A percentile compares a stretch with the other conserved stretches of the same genome.
These are phyloP conservation scores for Odocoileus hemionus DNA, from an alignment of 2,113 vertebrate genomes.

Conservation along the genomic window DNA sequence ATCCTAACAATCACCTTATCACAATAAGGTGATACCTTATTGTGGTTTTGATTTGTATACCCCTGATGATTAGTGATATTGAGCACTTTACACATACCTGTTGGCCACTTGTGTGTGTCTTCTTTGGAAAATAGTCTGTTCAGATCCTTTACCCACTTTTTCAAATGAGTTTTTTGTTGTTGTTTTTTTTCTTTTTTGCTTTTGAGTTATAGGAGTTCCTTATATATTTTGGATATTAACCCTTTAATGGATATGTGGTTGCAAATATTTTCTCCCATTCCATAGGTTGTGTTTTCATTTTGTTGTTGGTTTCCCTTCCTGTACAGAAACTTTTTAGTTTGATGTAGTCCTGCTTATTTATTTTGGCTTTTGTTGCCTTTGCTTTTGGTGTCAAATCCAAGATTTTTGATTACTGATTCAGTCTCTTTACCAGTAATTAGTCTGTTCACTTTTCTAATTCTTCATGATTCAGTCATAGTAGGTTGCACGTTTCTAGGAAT, in stretches of 20 bases:
- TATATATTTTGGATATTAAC: neutral
- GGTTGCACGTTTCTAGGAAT: neutral
- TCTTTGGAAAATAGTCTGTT: neutral
- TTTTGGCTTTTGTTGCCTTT: neutral
- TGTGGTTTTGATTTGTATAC: neutral
- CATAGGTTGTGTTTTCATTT: neutral
- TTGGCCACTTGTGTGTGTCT: neutral
- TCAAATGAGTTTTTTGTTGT: neutral
- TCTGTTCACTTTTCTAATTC: neutral
- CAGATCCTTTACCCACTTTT: neutral
- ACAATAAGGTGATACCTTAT: neutral
- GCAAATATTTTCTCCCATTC: neutral
- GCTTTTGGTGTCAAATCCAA: neutral
- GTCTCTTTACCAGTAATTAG: neutral
- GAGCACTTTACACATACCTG: neutral
- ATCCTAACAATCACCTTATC: no score
- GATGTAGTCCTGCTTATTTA: neutral
- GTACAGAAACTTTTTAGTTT: neutral
- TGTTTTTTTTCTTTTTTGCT: neutral
- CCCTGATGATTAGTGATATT: neutral
- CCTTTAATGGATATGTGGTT: neutral
- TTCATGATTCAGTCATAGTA: neutral
- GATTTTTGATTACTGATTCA: neutral
- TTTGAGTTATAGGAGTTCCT: neutral
- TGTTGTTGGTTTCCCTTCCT: neutral